Evolutionary conservation across 2,797 vertebrate genomes (phyloP).

Genomic region (Selene dorsalis): DNA sequence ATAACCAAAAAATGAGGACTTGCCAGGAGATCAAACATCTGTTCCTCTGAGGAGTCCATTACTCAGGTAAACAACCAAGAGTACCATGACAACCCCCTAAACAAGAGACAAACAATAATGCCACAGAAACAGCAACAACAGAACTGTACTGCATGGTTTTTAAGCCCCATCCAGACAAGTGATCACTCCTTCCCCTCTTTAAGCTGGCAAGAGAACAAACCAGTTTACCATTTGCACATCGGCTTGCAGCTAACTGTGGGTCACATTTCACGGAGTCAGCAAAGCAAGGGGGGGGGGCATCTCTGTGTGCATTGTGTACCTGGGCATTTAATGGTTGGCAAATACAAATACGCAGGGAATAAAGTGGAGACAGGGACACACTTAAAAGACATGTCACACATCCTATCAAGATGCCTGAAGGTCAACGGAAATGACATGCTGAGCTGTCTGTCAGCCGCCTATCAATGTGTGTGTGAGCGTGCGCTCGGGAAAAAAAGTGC

Average conservation of each 20-base stretch:
- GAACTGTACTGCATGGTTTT: background rate
- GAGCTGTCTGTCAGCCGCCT: conserved; percentile 72
- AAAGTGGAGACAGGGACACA: conserved; percentile 55
- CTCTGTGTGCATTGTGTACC: conserved; percentile 11
- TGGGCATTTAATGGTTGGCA: conserved; percentile 48
- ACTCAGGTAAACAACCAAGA: conserved; percentile 41
- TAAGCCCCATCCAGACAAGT: background rate
- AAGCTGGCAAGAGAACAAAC: background rate
- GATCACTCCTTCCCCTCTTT: background rate
- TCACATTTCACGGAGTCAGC: conserved; percentile 72
- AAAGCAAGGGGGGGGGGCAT: conserved; percentile 15
- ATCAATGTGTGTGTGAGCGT: conserved; percentile 55
- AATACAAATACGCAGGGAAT: conserved; percentile 58
- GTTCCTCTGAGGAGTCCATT: conserved; percentile 35
- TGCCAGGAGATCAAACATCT: conserved; percentile 46
- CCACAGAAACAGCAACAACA: conserved; percentile 15
- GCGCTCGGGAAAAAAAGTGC: conserved; percentile 50
- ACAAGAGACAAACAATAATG: conserved; percentile 22
- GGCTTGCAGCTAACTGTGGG: conserved; percentile 30
- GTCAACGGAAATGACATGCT: conserved; percentile 79
- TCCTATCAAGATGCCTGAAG: conserved; percentile 75
- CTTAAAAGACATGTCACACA: conserved; percentile 74
- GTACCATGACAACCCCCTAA: conserved; percentile 26
- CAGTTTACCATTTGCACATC: conserved; percentile 53
- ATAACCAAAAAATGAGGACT: conserved; percentile 64